Base-by-base conservation (phyloP, 2,113 vertebrate genomes). In the Gallinago paraguaiae region DNA sequence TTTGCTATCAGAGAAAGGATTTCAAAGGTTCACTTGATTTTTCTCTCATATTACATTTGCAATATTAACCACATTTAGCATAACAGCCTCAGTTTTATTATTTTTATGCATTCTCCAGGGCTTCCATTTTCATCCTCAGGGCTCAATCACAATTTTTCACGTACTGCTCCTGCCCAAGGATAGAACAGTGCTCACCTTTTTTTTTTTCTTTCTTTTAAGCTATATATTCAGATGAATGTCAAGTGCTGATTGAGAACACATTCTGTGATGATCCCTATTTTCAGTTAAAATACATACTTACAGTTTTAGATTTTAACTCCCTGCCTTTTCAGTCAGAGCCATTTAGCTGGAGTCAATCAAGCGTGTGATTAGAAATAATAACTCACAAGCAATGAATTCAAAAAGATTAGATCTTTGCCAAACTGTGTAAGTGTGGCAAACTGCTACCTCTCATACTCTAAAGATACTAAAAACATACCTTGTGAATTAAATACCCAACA, bases 301-400 rank as follows among this genome's bases (percentile, higher is more conserved):
- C 3, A 77, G 92, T 95, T 97, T 97, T 88, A 93, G 97, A 98
- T 97, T 97, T 97, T 97, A 97, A 97, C 95, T 97, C 94, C 75
- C 85, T 72, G 94, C 88, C 95, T 97, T 98, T 95, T 97, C 97
- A 97, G 94, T 90, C 81, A 88, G 92, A 97, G 93, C 94, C 96
- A 97, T 97, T 97, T 97, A 97, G 85, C 86, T 95, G 91, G 86
- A 97, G 94, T 97, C 97, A 98, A 97, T 98, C 97, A 98, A 96
- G 94, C 75, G 1, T 95, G 87, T 97, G 96, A 98, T 98, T 98
- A 98, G 96, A 98, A 98, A 98, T 97, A 97, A 96, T 95, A 98
- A 97, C 96, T 97, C 96, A 96, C 83, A 97, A 97, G 95, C 93
- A 97, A 96, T 93, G 91, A 97, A 98, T 97, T 98, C 79, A 95